These are phyloP conservation scores for Caenorhabditis briggsae DNA, from an alignment of 1,140 invertebrate species.

Conservation along the genomic window DNA sequence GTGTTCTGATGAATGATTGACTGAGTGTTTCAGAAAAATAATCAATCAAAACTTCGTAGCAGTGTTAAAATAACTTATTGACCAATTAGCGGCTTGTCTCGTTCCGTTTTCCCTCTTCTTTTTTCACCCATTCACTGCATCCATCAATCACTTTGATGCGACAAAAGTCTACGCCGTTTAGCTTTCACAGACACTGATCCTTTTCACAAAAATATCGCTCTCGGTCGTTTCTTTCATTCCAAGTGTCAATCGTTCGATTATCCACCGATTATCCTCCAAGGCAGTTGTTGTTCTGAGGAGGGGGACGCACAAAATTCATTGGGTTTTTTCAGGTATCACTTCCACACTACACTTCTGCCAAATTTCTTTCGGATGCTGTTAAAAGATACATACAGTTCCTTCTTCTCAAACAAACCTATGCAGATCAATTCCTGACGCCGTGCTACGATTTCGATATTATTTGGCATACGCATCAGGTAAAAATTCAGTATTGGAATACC, in stretches of 20 bases:
- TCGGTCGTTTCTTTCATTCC: not conserved
- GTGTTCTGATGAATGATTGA: not conserved
- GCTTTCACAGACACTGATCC: slow-evolving; percentile 20
- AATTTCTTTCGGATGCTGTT: slow-evolving; percentile 78
- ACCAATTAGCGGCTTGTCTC: slow-evolving; percentile 47
- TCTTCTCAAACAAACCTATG: slow-evolving; percentile 78
- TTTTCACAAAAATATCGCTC: slow-evolving; percentile 10
- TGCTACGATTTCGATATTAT: slow-evolving; percentile 80
- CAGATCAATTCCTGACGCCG: slow-evolving; percentile 79
- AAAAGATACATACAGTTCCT: slow-evolving; percentile 80
- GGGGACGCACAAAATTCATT: not conserved
- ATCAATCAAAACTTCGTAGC: slow-evolving; percentile 8
- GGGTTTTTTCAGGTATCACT: slow-evolving; percentile 79
- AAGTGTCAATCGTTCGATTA: slow-evolving; percentile 71
- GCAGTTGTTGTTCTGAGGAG: slow-evolving; percentile 12
- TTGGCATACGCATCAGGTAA: slow-evolving; percentile 80
- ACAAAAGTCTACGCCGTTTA: not conserved
- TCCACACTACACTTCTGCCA: slow-evolving; percentile 79
- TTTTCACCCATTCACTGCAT: slow-evolving; percentile 36
- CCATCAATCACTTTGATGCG: slow-evolving; percentile 49
- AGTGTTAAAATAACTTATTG: slow-evolving; percentile 53
- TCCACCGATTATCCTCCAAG: not conserved
- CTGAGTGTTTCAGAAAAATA: not conserved
- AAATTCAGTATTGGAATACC: not conserved
- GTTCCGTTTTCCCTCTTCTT: not conserved